phyloP scores from a whole-genome alignment of 2,797 vertebrate genomes.

The Poeciliopsis turneri region DNA sequence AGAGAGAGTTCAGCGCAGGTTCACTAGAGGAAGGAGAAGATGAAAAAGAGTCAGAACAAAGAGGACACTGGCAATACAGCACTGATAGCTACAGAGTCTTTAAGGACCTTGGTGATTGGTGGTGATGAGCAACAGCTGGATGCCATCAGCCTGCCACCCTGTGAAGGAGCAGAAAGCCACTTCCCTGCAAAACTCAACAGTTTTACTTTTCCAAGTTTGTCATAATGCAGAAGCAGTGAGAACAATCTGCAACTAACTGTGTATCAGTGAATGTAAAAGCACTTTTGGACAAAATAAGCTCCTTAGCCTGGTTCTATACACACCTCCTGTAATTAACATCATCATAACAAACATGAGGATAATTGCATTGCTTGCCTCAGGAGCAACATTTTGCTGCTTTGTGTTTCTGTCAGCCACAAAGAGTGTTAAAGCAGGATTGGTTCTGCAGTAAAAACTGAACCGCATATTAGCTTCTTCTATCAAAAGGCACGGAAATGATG shows the following conservation, averaged over 20 bases:
- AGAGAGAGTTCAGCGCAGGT: no score
- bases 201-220: neutral
- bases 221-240: neutral
- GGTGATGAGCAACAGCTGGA: no score
- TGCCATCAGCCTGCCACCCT: no score
- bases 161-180: no score
- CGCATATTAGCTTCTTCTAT: neutral
- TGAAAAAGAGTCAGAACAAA: no score
- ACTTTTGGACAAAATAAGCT: neutral
- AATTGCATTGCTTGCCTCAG: neutral
- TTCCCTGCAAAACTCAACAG: no score
- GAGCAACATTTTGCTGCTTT: neutral
- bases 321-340: neutral
- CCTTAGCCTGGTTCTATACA: neutral
- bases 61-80: no score
- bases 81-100: no score
- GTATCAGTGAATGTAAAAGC: neutral
- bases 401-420: neutral
- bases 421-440: neutral
- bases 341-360: neutral
- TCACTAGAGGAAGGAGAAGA: no score
- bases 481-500: neutral
- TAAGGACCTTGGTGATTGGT: no score
- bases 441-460: neutral
- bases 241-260: neutral